These are phyloP conservation scores for Actenoides lindsayi DNA, from an alignment of 2,113 vertebrate genomes.

Conservation along the genomic window DNA sequence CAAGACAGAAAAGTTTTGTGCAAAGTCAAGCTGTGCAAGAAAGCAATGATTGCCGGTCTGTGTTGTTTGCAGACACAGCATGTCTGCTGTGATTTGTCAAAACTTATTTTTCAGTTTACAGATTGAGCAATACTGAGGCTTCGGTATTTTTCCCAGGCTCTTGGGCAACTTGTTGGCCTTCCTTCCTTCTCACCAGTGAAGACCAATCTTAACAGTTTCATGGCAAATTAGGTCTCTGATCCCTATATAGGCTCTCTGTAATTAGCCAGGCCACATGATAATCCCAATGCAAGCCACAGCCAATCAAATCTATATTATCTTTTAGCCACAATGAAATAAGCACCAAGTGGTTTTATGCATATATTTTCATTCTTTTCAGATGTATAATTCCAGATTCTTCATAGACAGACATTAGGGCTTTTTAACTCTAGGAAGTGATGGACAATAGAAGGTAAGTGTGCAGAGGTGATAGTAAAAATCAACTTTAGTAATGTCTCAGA, in stretches of 20 bases:
- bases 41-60: background rate
- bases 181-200: background rate
- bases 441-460: background rate
- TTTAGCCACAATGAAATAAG: background rate
- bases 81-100: background rate
- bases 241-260: background rate
- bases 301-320: background rate
- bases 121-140: background rate
- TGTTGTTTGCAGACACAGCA: background rate
- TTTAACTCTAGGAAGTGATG: background rate
- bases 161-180: background rate
- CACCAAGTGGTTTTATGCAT: background rate
- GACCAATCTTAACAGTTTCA: background rate
- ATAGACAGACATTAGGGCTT: background rate
- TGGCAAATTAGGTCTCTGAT: background rate
- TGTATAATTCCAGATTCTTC: background rate
- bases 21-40: background rate
- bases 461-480: background rate
- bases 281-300: background rate
- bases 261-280: background rate
- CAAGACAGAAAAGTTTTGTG: background rate
- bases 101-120: constrained; percentile 4
- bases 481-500: background rate
- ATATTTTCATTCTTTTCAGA: background rate
- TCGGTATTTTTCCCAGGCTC: background rate